Conservation (phyloP, 1,140 invertebrate genomes). For the Lycorma delicatula region DNA sequence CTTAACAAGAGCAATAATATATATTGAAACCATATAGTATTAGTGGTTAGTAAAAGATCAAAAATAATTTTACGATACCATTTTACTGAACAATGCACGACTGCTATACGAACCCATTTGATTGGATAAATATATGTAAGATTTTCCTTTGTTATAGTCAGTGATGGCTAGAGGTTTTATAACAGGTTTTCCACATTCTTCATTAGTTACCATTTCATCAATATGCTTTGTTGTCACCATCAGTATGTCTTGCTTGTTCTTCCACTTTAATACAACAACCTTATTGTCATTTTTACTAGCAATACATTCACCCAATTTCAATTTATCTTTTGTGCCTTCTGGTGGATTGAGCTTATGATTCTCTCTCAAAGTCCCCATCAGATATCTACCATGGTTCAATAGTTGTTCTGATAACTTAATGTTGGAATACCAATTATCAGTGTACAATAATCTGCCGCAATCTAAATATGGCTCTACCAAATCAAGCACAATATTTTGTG, state of each 20-base stretch:
- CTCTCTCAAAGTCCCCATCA: constrained; percentile 10
- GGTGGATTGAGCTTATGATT: constrained; percentile 12
- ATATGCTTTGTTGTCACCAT: constrained; percentile 23
- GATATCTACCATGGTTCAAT: constrained; percentile 8
- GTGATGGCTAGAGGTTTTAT: constrained; percentile 33
- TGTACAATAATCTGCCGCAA: constrained; percentile 29
- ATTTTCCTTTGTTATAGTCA: constrained; percentile 37
- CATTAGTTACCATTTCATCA: not conserved
- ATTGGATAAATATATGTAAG: constrained; percentile 34
- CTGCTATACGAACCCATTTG: too few species aligned
- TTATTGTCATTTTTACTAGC: constrained; percentile 12
- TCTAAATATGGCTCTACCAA: constrained; percentile 25
- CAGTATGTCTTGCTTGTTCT: constrained; percentile 26
- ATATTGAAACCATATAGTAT: too few species aligned
- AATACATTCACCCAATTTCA: constrained; percentile 15
- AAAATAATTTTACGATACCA: too few species aligned
- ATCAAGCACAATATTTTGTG: constrained; percentile 24
- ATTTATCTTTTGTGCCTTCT: not conserved
- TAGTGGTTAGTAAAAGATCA: too few species aligned
- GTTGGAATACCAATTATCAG: constrained; percentile 36
- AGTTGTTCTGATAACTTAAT: constrained; percentile 31
- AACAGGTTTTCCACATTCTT: constrained; percentile 11
- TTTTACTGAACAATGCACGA: too few species aligned
- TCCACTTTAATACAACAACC: constrained; percentile 29
- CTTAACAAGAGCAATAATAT: too few species aligned